Evolutionary conservation across 2,113 vertebrate genomes (phyloP).

Genomic region (Physeter macrocephalus): DNA sequence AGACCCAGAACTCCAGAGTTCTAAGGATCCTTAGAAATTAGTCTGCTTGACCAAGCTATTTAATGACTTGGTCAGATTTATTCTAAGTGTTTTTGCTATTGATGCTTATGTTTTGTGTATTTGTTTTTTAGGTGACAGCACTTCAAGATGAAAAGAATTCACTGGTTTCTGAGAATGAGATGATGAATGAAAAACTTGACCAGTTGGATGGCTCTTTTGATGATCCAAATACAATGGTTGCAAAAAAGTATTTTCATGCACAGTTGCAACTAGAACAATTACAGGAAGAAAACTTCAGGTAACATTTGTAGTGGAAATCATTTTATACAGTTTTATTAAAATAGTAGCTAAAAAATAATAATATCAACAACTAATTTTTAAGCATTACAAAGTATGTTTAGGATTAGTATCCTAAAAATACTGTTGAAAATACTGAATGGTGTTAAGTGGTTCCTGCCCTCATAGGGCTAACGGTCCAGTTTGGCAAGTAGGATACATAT

Average conservation of each 20-base stretch:
- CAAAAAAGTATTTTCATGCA: constrained; percentile 91
- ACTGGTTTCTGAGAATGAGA: constrained; percentile 93
- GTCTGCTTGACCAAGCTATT: background rate
- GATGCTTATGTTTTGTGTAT: constrained; percentile 41
- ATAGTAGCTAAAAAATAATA: background rate
- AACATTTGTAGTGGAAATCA: constrained; percentile 33
- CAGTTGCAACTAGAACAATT: constrained; percentile 93
- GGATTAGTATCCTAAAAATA: background rate
- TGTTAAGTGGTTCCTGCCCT: background rate
- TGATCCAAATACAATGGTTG: constrained; percentile 89
- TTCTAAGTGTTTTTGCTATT: background rate
- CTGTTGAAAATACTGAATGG: background rate
- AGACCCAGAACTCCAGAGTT: background rate
- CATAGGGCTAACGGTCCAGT: background rate
- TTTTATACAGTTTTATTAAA: constrained; percentile 25
- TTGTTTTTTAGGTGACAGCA: constrained; percentile 86
- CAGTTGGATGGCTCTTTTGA: constrained; percentile 93
- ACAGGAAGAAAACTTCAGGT: constrained; percentile 98
- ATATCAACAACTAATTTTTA: background rate
- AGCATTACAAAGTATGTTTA: background rate
- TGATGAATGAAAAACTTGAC: constrained; percentile 93
- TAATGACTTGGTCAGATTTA: background rate
- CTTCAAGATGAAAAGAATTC: constrained; percentile 96
- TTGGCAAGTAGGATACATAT: background rate
- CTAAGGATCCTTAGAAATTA: background rate